These are phyloP conservation scores for Cryptus armator DNA, from an alignment of 2,888 invertebrate species.

Conservation along the genomic window DNA sequence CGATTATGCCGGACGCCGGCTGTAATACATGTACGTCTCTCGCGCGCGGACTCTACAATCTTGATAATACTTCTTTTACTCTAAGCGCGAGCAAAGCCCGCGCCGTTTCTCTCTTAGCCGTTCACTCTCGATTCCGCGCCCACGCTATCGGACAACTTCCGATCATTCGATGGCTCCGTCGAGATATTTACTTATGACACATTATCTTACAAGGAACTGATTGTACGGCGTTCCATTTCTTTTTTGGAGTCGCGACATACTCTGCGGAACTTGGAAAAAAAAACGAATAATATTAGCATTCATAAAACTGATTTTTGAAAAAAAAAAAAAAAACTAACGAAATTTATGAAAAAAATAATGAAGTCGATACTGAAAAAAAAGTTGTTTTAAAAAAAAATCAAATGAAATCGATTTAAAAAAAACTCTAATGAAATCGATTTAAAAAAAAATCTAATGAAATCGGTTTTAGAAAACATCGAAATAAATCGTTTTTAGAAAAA, in stretches of 20 bases:
- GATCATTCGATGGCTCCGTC: neutral
- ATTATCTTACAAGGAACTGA: neutral
- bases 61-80: constrained; percentile 33
- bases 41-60: constrained; percentile 30
- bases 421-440: too few species aligned
- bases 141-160: constrained; percentile 9
- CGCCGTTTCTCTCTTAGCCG: neutral
- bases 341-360: too few species aligned
- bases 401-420: too few species aligned
- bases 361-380: too few species aligned
- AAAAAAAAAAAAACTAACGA: too few species aligned
- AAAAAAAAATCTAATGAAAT: too few species aligned
- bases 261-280: too few species aligned
- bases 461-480: too few species aligned
- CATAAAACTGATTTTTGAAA: too few species aligned
- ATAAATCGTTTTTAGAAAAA: too few species aligned
- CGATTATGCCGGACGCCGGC: constrained; percentile 63
- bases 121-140: constrained; percentile 6
- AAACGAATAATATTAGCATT: too few species aligned
- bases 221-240: neutral
- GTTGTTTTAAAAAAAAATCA: too few species aligned
- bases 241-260: neutral
- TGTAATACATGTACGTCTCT: constrained; percentile 41
- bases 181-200: neutral
- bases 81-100: constrained; percentile 9